Base-by-base conservation (phyloP, 2,888 invertebrate genomes). In the Campoletis raptor region DNA sequence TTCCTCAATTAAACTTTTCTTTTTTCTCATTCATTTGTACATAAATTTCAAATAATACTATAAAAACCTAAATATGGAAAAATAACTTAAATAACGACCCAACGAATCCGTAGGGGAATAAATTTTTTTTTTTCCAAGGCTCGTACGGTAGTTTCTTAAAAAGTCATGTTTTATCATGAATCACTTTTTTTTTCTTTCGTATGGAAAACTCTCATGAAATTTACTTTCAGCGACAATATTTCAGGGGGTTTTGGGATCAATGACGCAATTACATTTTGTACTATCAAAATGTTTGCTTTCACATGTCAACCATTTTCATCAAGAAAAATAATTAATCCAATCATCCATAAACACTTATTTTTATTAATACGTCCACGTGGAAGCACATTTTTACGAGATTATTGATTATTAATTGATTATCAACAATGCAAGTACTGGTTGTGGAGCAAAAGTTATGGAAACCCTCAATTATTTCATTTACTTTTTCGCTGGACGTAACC, bases 161-260 rank as follows among this genome's bases (percentile, higher is more conserved):
- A n/a, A 48, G 18, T 18, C 24, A 24, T 24, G 57, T 57, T 12
- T 4, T 12, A 57, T 57, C 24, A 12, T 30, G 12, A 72, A 30
- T 18, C 36, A 52, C 1, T 18, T 9, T 15, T 30, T 12, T 66
- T 66, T 66, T 57, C 8, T 57, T 54, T 37, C 21, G 12, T 5
- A 30, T 57, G 9, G 42, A 37, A 74, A 24, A 57, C 42, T 57
- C 7, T 24, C n/a, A 74, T 74, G 15, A 61, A 74, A 57, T 74
- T 61, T 74, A 21, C 57, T 74, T 74, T 61, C 57, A 74, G 74
- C 24, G 37, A 40, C 21, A 42, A 37, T 57, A n/a, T 74, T 57
- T 57, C 74, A 74, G 40, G 57, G 57, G 57, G 30, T 72, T 72
- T 52, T 72, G 48, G n/a, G 30, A 72, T 45, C 45, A 48, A 24